Evolutionary conservation across 2,888 invertebrate genomes (phyloP), one percentile per base, ranked within the genome.

Genomic region (Arge pagana): DNA sequence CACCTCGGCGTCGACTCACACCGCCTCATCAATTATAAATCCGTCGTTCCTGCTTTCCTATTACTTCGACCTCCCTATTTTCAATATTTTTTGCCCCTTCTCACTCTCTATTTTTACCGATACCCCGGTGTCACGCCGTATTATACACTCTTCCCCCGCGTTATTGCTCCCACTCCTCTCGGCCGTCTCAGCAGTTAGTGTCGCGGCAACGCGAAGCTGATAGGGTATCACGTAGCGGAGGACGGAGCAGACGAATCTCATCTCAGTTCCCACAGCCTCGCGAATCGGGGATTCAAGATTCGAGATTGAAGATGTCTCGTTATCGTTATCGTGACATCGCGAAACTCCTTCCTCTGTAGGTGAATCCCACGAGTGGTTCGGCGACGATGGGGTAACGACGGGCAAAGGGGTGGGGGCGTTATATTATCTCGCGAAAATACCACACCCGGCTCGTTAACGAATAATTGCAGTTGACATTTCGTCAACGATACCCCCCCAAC

Each of bases 21-120:
- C 61, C 70, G 11, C 67, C 71, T 69, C 71, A 70, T 71, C 69
- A 71, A 71, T 71, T 71, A 71, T 71, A 70, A 71, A 71, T 68
- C 67, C 18, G 6, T 6, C 21, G 19, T 21, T 21, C 15, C 21
- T 11, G 21, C 23, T 24, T 24, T 11, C 15, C 41, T 41, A 10
- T 41, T 26, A 26, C 10, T 16, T n/a, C 28, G 41, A 16, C 5
- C 4, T 26, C n/a, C 21, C 1, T 2, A 28, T 16, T 41, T 3
- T 8, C 10, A 16, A n/a, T n/a, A n/a, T 31, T 31, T 43, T 11
- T 43, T 43, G n/a, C n/a, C n/a, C 8, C 15, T 43, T 43, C 21
- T 10, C 5, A 16, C 13, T 13, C 23, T 43, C 21, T 6, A 33
- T 3, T 21, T 23, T 8, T 33, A n/a, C n/a, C n/a, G n/a, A n/a